phyloP scores from a whole-genome alignment of 2,113 vertebrate species.

The Riparia riparia region DNA sequence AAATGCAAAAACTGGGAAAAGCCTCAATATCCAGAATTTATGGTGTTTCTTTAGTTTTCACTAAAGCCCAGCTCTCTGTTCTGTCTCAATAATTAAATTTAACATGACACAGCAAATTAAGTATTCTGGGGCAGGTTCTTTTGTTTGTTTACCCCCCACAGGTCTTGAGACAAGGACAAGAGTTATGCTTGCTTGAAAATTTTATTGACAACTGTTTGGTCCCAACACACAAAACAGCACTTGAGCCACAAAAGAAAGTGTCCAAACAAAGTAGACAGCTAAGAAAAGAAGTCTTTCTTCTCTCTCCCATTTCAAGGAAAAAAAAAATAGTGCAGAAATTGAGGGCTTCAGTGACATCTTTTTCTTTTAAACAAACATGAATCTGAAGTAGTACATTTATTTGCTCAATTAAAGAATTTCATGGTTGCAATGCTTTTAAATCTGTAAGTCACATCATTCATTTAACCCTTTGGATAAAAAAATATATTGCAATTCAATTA shows the following conservation, averaged over 20 bases:
- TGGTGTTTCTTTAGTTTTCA: neutral
- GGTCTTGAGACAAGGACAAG: constrained; percentile 20
- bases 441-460: constrained; percentile 74
- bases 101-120: neutral
- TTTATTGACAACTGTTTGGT: constrained; percentile 96
- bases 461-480: constrained; percentile 77
- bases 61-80: neutral
- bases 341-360: constrained; percentile 66
- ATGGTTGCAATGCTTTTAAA: constrained; percentile 66
- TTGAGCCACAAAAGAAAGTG: constrained; percentile 79
- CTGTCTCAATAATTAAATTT: neutral
- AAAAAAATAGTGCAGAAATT: constrained; percentile 66
- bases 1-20: neutral
- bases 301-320: constrained; percentile 56
- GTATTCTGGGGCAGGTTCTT: neutral
- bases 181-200: constrained; percentile 88
- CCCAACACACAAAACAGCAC: constrained; percentile 89
- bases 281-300: constrained; percentile 61
- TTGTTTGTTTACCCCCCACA: neutral
- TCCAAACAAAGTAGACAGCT: constrained; percentile 77
- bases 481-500: constrained; percentile 68
- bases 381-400: constrained; percentile 63
- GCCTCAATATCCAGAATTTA: neutral
- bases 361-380: constrained; percentile 55
- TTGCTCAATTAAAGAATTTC: constrained; percentile 72